Conservation (phyloP, 1,140 invertebrate species). For the Samia ricini region DNA sequence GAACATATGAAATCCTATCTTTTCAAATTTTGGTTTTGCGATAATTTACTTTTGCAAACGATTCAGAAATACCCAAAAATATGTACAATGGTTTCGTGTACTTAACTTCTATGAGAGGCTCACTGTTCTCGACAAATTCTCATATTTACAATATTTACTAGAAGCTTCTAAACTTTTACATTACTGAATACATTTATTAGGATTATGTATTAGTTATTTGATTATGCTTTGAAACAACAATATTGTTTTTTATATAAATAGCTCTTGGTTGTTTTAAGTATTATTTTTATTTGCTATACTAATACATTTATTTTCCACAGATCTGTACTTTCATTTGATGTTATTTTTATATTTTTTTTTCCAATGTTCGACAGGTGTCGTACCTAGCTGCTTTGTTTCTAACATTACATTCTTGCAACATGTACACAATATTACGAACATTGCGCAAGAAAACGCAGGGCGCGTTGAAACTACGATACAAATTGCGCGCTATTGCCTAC, state of each 20-base stretch:
- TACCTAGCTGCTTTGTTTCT: slow-evolving; percentile 91
- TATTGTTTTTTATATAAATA: background rate
- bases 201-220: no score
- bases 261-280: background rate
- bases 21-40: no score
- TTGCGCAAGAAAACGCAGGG: slow-evolving; percentile 92
- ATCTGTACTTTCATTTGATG: slow-evolving; percentile 25
- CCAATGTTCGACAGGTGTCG: slow-evolving; percentile 71
- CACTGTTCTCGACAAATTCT: background rate
- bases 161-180: background rate
- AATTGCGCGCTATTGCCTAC: slow-evolving; percentile 70
- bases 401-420: slow-evolving; percentile 92
- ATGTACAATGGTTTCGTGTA: background rate
- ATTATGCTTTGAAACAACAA: no score
- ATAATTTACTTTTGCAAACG: no score
- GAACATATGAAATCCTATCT: no score
- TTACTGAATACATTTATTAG: background rate
- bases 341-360: slow-evolving; percentile 47
- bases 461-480: slow-evolving; percentile 76
- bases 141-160: background rate
- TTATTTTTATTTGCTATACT: slow-evolving; percentile 35
- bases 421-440: slow-evolving; percentile 87
- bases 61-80: no score
- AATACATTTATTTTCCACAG: slow-evolving; percentile 51
- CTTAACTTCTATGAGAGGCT: background rate